Conservation (phyloP, 2,797 vertebrate species). For the Podarcis siculus region DNA sequence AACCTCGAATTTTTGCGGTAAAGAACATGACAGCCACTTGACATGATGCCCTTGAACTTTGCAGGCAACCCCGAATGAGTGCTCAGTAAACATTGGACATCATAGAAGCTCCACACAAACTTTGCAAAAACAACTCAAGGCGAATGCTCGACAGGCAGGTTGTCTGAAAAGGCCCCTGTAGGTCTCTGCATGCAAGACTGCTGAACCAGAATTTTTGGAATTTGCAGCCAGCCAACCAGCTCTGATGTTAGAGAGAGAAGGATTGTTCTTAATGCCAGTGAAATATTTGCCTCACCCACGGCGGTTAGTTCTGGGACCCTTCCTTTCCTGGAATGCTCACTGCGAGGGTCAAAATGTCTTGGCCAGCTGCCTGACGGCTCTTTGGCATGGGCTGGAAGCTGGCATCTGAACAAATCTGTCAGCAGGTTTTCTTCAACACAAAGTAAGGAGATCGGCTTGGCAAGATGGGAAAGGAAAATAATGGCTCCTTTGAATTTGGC, state of each 20-base stretch:
- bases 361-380: constrained; percentile 67
- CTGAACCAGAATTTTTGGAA: constrained; percentile 15
- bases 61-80: no score
- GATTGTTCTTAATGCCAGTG: constrained; percentile 37
- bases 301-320: constrained; percentile 62
- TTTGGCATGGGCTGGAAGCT: constrained; percentile 60
- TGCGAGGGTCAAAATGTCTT: constrained; percentile 67
- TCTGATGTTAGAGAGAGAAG: constrained; percentile 43
- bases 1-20: no score
- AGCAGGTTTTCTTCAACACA: constrained; percentile 55
- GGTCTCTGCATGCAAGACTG: neutral
- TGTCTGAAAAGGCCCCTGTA: neutral
- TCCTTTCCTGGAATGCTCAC: constrained; percentile 59
- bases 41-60: no score
- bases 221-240: constrained; percentile 54
- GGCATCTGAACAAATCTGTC: constrained; percentile 60
- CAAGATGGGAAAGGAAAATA: constrained; percentile 30
- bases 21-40: no score
- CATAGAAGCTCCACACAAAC: no score
- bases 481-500: constrained; percentile 49
- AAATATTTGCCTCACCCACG: constrained; percentile 68
- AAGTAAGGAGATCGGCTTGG: constrained; percentile 54
- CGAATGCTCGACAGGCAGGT: no score
- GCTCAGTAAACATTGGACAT: no score
- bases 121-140: no score